Base-by-base conservation (phyloP, 2,888 invertebrate genomes). In the Muscina levida region DNA sequence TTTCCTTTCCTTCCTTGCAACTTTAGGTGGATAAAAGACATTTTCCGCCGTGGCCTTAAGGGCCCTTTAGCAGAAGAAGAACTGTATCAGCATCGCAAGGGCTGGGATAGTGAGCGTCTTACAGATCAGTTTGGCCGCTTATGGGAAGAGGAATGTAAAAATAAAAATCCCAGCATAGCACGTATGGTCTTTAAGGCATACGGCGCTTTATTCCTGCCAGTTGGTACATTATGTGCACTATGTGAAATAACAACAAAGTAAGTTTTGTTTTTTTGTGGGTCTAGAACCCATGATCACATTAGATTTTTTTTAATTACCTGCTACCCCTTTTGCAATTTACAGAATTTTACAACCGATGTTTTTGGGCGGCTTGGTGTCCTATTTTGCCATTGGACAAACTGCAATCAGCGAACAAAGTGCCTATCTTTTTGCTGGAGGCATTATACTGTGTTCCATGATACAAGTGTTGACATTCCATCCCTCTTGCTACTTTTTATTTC, bases 381-480 rank as follows among this genome's bases (percentile, higher is more conserved):
- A 92, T 88, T 94, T 93, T 24, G 46, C 72, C 5, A 65, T 53
- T n/a, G 82, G 65, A 82, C 78, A 10, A 22, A 81, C n/a, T 72
- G 77, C 11, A 0, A 70, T 77, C n/a, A 74, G 83, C 48, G 37
- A 83, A 19, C 83, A 75, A 1, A 92, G 94, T n/a, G 96, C 97
- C 0, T 96, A 95, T 87, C 87, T 94, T 62, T 96, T 95, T 88
- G 96, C 96, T 0, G 92, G 91, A 0, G 93, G 93, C 0, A 93
- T 97, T 56, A 93, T 96, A 2, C 81, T 94, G 1, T 95, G 94
- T 85, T 95, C 95, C 0, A 93, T 94, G 0, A 85, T 95, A 17
- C 94, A 94, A 85, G 94, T 97, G 26, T 91, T 96, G 80, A 91
- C 95, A 5, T 93, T 95, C 68, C 98, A 98, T 91, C 96, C 96